Evolutionary conservation across 2,113 vertebrate genomes (phyloP), one percentile per base, ranked within the genome.

Genomic region (Hypanus sabinus): DNA sequence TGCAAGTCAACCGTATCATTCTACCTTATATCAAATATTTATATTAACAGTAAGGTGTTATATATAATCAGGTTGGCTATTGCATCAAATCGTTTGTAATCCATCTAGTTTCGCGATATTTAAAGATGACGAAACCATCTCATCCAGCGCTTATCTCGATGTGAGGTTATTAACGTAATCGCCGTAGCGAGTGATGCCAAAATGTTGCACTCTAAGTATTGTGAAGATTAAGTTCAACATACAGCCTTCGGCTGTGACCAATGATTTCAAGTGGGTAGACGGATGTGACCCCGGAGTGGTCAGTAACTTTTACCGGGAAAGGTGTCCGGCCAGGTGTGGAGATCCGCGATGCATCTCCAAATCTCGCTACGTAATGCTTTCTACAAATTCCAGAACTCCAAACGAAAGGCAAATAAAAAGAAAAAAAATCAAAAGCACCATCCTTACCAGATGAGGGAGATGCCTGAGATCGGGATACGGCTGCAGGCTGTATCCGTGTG

Each of bases 401-500:
- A 81, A 85, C 0, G 24, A 85, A 88, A 88, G 7, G n/a, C 12
- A 36, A 60, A 33, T 65, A 18, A 33, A 46, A 3, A 46, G 46
- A 46, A 46, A 46, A 33, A 65, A 30, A 30, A 46, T 46, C 71
- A 46, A 83, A 60, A 30, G 46, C 24, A 62, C 27, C 46, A 24
- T 73, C 33, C 90, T 93, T 73, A 93, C 90, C 90, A 93, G 68
- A 30, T 93, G 90, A 46, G 90, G 11, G 8, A 93, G 68, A 46
- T 93, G 90, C 68, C 90, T 73, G 68, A 93, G 68, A 73, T 93
- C 90, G 9, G 90, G 90, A 46, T 93, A 93, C 9, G 90, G 90
- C 65, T 93, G 90, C n/a, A 93, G 90, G 22, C 90, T 93, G 68
- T 93, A 93, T 38, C 90, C 90, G 18, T 93, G 90, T 46, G 90